A percentile compares a stretch with the other conserved stretches of the same genome.
phyloP scores from a whole-genome alignment of 53 echinoderm and acorn worm species.

The Astropecten irregularis region DNA sequence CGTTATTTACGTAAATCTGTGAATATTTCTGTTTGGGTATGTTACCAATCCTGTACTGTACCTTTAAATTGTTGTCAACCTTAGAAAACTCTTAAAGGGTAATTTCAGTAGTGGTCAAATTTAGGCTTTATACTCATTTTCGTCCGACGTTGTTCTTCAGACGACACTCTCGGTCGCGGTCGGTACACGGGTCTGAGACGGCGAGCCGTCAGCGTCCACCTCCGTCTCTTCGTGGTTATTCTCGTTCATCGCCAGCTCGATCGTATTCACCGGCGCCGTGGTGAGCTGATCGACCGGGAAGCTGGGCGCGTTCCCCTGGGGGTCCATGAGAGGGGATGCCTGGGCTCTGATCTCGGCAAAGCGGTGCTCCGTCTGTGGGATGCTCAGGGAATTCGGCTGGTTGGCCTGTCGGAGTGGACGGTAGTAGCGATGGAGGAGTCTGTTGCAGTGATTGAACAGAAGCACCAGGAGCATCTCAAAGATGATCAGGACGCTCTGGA shows the following conservation, averaged over 20 bases:
- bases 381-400: conserved; percentile 3
- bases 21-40: no score
- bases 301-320: conserved; percentile 6
- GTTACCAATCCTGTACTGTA: no score
- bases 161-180: neutral
- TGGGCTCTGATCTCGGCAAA: neutral
- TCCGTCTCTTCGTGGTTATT: neutral
- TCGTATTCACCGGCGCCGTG: no score
- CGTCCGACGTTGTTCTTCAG: no score
- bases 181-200: neutral
- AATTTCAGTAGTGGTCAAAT: no score
- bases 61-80: no score
- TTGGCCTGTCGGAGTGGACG: conserved; percentile 25
- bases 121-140: no score
- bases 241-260: neutral
- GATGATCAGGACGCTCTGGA: conserved; percentile 72
- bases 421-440: conserved; percentile 29
- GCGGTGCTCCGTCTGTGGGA: neutral
- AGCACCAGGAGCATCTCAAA: conserved; percentile 72
- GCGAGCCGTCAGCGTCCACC: neutral
- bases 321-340: conserved; percentile 22
- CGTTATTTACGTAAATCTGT: no score
- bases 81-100: no score
- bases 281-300: neutral
- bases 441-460: conserved; percentile 10